phyloP scores from a whole-genome alignment of 2,797 vertebrate species.

The Anguilla marmorata region DNA sequence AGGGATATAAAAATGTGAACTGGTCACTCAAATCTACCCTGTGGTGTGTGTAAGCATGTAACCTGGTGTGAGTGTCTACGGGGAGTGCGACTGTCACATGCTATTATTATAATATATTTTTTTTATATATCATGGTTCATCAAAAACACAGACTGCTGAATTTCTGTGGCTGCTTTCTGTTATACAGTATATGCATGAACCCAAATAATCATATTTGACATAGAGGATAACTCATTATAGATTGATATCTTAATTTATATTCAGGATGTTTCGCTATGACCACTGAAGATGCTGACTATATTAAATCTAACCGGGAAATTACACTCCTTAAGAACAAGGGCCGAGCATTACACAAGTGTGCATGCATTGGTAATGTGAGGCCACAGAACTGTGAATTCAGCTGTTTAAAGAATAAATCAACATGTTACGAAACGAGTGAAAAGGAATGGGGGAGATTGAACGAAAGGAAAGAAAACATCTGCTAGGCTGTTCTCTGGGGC shows the following conservation, averaged over 20 bases:
- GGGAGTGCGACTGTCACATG: neutral
- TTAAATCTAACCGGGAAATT: neutral
- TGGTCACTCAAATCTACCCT: neutral
- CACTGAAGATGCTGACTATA: neutral
- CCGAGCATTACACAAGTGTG: neutral
- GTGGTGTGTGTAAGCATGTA: neutral
- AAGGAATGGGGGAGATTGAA: neutral
- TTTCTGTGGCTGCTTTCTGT: neutral
- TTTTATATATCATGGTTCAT: too few species aligned
- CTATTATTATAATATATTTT: too few species aligned
- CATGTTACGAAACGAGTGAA: neutral
- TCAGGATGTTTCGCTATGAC: neutral
- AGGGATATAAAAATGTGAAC: neutral
- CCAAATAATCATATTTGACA: neutral
- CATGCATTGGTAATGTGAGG: neutral
- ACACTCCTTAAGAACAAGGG: neutral
- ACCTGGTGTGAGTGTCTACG: neutral
- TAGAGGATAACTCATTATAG: neutral
- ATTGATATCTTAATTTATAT: neutral
- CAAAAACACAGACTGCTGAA: neutral
- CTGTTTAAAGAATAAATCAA: constrained; percentile 7
- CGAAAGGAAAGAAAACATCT: constrained; percentile 1
- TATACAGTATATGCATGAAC: neutral
- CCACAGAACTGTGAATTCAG: neutral
- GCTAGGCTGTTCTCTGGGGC: neutral